Evolutionary conservation across 2,888 invertebrate genomes (phyloP).

Genomic region (Torymus aiolomorphi): DNA sequence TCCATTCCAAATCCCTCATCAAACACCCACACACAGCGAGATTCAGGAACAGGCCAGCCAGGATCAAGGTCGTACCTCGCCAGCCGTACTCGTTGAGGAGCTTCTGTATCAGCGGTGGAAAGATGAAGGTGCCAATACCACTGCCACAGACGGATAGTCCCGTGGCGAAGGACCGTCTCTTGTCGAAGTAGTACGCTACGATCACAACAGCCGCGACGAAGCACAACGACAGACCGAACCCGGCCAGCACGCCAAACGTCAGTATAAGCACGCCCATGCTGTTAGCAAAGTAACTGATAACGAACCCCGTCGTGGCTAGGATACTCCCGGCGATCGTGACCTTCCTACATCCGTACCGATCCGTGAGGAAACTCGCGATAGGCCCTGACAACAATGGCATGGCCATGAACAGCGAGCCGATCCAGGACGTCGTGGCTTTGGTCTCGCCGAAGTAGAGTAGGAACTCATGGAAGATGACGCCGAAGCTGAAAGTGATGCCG

Average conservation of each 20-base stretch:
- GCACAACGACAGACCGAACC: constrained; percentile 89
- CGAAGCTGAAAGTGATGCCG: constrained; percentile 94
- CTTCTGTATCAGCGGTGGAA: constrained; percentile 87
- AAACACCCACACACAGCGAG: constrained; percentile 88
- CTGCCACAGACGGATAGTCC: constrained; percentile 91
- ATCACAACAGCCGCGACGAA: constrained; percentile 94
- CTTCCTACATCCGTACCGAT: constrained; percentile 86
- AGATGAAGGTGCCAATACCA: constrained; percentile 91
- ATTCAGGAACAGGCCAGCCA: constrained; percentile 88
- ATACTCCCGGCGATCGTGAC: constrained; percentile 88
- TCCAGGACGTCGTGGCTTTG: constrained; percentile 92
- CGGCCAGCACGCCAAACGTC: constrained; percentile 89
- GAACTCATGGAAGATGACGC: constrained; percentile 91
- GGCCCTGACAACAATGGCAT: constrained; percentile 92
- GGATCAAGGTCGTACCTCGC: constrained; percentile 88
- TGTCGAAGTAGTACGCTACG: constrained; percentile 93
- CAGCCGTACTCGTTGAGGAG: constrained; percentile 88
- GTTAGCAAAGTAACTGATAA: constrained; percentile 85
- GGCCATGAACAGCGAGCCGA: constrained; percentile 93
- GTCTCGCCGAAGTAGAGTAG: constrained; percentile 89
- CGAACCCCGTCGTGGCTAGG: constrained; percentile 85
- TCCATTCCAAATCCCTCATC: constrained; percentile 87
- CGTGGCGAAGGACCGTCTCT: constrained; percentile 88
- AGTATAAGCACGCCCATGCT: constrained; percentile 87
- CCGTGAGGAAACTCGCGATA: constrained; percentile 88